Evolutionary conservation across 2,888 invertebrate species (phyloP).

Genomic region (Luperina nickerlii): DNA sequence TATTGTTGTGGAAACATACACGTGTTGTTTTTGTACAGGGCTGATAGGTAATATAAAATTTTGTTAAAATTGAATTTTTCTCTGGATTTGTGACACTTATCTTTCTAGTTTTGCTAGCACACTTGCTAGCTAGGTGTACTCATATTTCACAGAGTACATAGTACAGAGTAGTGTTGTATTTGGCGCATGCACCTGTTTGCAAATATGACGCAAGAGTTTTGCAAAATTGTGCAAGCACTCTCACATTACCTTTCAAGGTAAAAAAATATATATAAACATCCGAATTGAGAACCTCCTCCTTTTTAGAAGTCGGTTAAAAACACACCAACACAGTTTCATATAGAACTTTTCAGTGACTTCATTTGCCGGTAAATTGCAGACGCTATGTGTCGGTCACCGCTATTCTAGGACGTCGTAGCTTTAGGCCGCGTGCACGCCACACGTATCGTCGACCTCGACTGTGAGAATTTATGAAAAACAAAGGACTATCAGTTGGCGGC

Average conservation of each 20-base stretch:
- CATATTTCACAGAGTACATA: background rate
- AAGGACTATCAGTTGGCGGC: background rate
- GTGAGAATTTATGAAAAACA: slow-evolving; percentile 3
- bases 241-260: too few relatives aligned
- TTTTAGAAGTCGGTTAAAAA: too few relatives aligned
- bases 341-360: background rate
- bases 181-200: background rate
- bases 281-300: too few relatives aligned
- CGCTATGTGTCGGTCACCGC: background rate
- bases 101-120: background rate
- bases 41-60: background rate
- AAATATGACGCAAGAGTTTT: background rate
- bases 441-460: background rate
- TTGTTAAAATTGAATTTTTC: slow-evolving; percentile 7
- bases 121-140: background rate
- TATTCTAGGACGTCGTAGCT: background rate
- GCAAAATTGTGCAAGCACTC: background rate
- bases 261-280: too few relatives aligned
- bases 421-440: background rate
- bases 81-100: background rate
- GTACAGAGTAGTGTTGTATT: background rate
- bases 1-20: slow-evolving; percentile 48
- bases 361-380: background rate
- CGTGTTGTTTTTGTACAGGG: slow-evolving; percentile 3
- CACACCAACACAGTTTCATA: background rate